These are phyloP conservation scores for Istiophorus platypterus DNA, from an alignment of 2,113 vertebrate species.

Conservation along the genomic window DNA sequence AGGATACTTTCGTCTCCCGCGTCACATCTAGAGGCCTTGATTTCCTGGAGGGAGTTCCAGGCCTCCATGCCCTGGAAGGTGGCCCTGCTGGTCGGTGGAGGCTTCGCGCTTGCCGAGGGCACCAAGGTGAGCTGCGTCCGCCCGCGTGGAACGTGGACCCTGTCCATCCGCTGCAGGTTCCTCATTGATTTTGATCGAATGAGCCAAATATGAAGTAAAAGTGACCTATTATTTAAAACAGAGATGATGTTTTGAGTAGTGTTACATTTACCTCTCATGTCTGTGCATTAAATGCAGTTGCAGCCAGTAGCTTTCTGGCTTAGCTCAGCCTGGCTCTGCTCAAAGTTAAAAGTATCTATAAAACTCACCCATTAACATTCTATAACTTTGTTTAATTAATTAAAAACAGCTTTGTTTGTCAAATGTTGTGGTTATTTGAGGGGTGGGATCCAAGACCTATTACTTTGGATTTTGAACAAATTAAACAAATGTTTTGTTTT, in stretches of 20 bases:
- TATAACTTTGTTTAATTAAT: too few relatives aligned
- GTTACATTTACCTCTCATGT: not conserved
- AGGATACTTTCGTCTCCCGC: not conserved
- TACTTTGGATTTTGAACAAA: too few relatives aligned
- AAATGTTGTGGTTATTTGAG: too few relatives aligned
- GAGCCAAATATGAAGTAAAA: too few relatives aligned
- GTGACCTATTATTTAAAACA: too few relatives aligned
- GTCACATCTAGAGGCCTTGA: constrained; percentile 80
- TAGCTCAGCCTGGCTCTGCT: not conserved
- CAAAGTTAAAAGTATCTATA: too few relatives aligned
- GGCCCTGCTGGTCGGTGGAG: constrained; percentile 92
- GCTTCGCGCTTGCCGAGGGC: constrained; percentile 94
- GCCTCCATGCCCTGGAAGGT: constrained; percentile 95
- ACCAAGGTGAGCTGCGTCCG: constrained; percentile 84
- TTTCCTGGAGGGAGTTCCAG: constrained; percentile 96
- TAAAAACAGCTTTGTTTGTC: too few relatives aligned
- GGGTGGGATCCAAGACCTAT: too few relatives aligned
- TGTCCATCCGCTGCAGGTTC: too few relatives aligned
- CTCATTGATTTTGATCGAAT: not conserved
- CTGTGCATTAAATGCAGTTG: not conserved
- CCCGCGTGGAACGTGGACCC: not conserved
- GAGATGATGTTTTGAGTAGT: not conserved
- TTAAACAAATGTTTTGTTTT: too few relatives aligned
- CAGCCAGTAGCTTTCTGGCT: not conserved
- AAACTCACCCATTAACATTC: too few relatives aligned